Evolutionary conservation across 2,797 vertebrate species (phyloP).

Genomic region (Leuciscus waleckii): DNA sequence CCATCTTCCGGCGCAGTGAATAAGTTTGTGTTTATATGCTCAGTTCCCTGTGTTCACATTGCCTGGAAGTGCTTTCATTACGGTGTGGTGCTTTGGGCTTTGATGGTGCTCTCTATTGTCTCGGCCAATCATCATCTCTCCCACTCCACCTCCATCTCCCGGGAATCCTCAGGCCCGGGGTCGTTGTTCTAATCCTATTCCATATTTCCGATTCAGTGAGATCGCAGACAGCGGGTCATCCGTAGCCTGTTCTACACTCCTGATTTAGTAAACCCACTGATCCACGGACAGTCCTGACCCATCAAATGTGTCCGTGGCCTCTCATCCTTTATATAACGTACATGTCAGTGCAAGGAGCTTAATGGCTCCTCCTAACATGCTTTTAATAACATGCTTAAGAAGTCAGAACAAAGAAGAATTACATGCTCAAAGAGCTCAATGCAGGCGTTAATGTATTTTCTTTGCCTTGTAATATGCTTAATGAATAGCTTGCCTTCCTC

Average conservation of each 20-base stretch:
- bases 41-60: conserved; percentile 24
- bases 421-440: conserved; percentile 54
- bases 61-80: conserved; percentile 38
- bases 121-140: conserved; percentile 8
- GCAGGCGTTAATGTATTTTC: conserved; percentile 57
- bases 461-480: conserved; percentile 56
- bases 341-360: conserved; percentile 36
- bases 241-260: conserved; percentile 32
- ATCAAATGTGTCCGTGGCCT: neutral
- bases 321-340: conserved; percentile 14
- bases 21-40: conserved; percentile 37
- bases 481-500: conserved; percentile 56
- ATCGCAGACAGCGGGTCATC: conserved; percentile 36
- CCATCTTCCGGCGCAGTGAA: conserved; percentile 9
- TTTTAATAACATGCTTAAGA: conserved; percentile 59
- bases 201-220: conserved; percentile 44
- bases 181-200: conserved; percentile 33
- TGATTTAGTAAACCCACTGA: conserved; percentile 36
- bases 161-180: conserved; percentile 21
- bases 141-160: conserved; percentile 2
- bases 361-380: conserved; percentile 46
- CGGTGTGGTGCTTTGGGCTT: conserved; percentile 16
- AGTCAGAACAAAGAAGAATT: conserved; percentile 58
- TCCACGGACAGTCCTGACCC: conserved; percentile 29
- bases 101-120: conserved; percentile 1